Base-by-base conservation (phyloP, 2,888 invertebrate genomes). In the Luffia ferchaultella region DNA sequence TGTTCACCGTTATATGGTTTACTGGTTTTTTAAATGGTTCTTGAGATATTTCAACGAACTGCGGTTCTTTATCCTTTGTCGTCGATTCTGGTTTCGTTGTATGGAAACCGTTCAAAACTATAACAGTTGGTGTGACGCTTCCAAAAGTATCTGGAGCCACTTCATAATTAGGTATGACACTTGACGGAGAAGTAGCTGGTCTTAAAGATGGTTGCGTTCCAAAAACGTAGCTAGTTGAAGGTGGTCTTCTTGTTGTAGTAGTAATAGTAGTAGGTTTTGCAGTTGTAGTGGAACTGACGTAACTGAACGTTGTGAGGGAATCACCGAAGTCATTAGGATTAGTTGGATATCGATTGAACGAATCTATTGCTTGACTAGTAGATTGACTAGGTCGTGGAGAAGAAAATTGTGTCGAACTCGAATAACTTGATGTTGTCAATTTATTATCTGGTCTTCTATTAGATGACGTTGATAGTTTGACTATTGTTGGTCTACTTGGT, bases 1-100 rank as follows among this genome's bases (percentile, higher is more conserved):
- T 88, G 57, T 88, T 88, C 0, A 88, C 87, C 2, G 88, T 88
- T 1, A 88, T 87, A 50, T 76, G 74, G 52, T 67, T 80, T 16
- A 78, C 64, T 1, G 83, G 83, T 62, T 83, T 83, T 53, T 85
- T 82, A 56, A 76, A 79, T 0, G 70, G 87, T 66, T 84, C 86
- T 65, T 79, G 82, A 15, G 84, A 80, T 58, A 85, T 82, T 61
- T 84, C 80, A 1, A 85, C 76, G 16, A 78, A 83, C 56, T 78
- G 66, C 1, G 76, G 68, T 49, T 79, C 77, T 19, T 68, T 65
- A 1, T 65, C 51, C 54, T 64, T 65, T 2, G 68, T 62, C 30
- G 56, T 55, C 1, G 62, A 50, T 18, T 67, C 62, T 49, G 79
- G 69, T 62, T 76, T 69, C 0, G 69, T 57, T 9, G 74, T 70